Percentiles rank a stretch among this genome's conserved stretches.
Conservation (phyloP, 2,113 vertebrate species). For the Oryzias javanicus region DNA sequence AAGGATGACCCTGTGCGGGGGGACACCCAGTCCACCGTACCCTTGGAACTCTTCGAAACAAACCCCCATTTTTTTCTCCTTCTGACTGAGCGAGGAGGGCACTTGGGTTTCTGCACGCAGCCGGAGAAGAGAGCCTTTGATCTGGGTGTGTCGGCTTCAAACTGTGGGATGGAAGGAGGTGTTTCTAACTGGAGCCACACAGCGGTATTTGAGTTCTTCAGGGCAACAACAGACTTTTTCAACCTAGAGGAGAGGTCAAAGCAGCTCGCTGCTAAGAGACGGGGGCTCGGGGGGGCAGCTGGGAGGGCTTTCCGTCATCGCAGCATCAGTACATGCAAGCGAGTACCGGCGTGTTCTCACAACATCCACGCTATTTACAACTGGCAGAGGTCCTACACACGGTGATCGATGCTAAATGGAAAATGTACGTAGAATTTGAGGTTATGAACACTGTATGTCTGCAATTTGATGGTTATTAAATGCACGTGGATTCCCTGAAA, state of each 20-base stretch:
- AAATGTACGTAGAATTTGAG: background rate
- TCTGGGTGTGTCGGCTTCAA: background rate
- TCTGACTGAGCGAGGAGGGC: conserved; percentile 75
- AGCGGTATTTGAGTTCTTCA: conserved; percentile 80
- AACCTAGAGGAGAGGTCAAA: conserved; percentile 77
- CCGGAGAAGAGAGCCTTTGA: conserved; percentile 29
- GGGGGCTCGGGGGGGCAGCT: conserved; percentile 60
- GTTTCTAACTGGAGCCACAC: conserved; percentile 77
- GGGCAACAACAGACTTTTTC: conserved; percentile 81
- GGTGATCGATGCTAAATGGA: conserved; percentile 58
- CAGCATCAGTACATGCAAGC: conserved; percentile 77
- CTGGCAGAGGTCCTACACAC: conserved; percentile 84
- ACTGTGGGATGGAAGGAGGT: conserved; percentile 6
- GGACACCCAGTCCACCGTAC: conserved; percentile 65
- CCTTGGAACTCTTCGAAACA: conserved; percentile 82
- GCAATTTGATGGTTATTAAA: background rate
- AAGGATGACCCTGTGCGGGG: conserved; percentile 79
- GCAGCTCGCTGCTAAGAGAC: conserved; percentile 63
- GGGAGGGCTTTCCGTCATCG: conserved; percentile 71
- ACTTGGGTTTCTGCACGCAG: conserved; percentile 77
- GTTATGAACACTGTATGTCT: background rate
- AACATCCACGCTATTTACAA: conserved; percentile 81
- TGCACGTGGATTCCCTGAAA: no score
- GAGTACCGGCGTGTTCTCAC: conserved; percentile 76
- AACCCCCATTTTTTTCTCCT: conserved; percentile 85